Conservation (phyloP, 2,888 invertebrate species). For the Spisula solida region DNA sequence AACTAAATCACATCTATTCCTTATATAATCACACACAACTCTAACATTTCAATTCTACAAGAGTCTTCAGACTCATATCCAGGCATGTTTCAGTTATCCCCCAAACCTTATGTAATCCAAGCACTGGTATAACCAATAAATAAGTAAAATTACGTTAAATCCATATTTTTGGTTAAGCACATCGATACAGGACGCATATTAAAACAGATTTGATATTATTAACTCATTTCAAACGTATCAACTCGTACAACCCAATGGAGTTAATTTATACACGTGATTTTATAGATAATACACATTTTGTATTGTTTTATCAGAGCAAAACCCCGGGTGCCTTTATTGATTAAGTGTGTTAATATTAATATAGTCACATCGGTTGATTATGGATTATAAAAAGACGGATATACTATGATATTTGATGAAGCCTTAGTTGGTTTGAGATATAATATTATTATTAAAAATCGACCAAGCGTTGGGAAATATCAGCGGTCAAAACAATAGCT, state of each 20-base stretch:
- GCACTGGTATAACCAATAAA: too few species aligned
- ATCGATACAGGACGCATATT: background rate
- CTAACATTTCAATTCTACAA: too few species aligned
- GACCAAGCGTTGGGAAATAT: background rate
- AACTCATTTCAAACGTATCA: background rate
- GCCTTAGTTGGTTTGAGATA: background rate
- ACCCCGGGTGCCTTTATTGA: slow-evolving; percentile 32
- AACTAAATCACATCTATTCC: background rate
- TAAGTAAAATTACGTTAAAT: too few species aligned
- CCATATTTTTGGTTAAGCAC: background rate
- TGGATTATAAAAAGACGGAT: background rate
- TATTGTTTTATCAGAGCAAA: slow-evolving; percentile 39
- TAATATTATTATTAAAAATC: slow-evolving; percentile 4
- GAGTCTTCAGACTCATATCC: too few species aligned
- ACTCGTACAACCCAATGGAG: background rate
- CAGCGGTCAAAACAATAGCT: background rate
- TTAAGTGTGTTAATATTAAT: slow-evolving; percentile 40
- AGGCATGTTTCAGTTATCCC: too few species aligned
- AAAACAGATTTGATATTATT: background rate
- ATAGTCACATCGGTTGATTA: slow-evolving; percentile 22
- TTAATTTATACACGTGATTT: slow-evolving; percentile 23
- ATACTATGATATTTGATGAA: background rate
- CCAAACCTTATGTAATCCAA: too few species aligned
- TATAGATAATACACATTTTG: slow-evolving; percentile 1
- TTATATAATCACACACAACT: too few species aligned